phyloP scores from a whole-genome alignment of 1,140 invertebrate species.

The Orius insidiosus region DNA sequence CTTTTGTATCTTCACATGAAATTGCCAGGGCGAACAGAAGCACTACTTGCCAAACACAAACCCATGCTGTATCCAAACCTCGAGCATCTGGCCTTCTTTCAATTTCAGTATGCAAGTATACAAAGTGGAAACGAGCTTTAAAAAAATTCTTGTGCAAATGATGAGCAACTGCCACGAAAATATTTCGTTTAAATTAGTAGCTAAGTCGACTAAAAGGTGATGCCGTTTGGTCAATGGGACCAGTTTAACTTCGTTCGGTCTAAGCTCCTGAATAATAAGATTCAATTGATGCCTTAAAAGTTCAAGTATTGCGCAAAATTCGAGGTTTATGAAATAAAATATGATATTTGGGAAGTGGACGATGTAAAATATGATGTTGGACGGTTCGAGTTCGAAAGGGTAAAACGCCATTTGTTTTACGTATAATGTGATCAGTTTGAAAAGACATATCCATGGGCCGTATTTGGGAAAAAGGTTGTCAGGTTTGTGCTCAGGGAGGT shows the following conservation, averaged over 20 bases:
- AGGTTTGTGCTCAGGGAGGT: neutral
- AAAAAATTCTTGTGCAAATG: conserved; percentile 7
- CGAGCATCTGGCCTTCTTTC: neutral
- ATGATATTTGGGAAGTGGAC: neutral
- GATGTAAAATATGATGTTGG: neutral
- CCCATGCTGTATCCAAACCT: neutral
- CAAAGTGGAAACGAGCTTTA: conserved; percentile 4
- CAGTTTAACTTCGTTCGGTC: neutral
- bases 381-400: neutral
- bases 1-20: conserved; percentile 3
- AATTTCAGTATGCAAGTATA: neutral
- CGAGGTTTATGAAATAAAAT: conserved; percentile 2
- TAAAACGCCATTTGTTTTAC: neutral
- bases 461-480: neutral
- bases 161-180: conserved; percentile 7
- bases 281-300: conserved; percentile 3
- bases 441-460: neutral
- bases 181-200: conserved; percentile 3
- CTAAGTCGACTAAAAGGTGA: conserved; percentile 4
- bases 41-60: conserved; percentile 4
- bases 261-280: neutral
- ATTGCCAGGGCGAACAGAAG: conserved; percentile 2
- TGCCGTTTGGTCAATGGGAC: conserved; percentile 6
- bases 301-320: conserved; percentile 3
- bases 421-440: neutral